Conservation (phyloP, 2,888 invertebrate species). For the Pasiphila rectangulata region DNA sequence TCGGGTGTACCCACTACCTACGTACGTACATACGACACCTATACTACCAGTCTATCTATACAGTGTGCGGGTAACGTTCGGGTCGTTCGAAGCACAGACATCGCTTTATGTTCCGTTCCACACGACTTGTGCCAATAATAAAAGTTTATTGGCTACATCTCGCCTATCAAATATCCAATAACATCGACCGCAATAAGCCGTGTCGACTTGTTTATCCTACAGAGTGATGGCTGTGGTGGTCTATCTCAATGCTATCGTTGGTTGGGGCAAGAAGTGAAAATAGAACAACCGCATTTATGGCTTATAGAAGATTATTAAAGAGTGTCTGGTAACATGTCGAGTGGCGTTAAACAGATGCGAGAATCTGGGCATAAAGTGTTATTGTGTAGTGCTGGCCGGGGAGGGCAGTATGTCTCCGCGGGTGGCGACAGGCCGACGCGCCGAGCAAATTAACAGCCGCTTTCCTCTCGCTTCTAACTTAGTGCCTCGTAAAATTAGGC, state of each 20-base stretch:
- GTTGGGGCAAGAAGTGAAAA: constrained; percentile 43
- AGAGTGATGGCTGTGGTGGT: constrained; percentile 45
- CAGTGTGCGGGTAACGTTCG: constrained; percentile 30
- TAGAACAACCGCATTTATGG: constrained; percentile 41
- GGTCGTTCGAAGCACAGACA: constrained; percentile 32
- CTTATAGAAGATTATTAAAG: constrained; percentile 42
- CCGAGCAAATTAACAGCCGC: constrained; percentile 76
- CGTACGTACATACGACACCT: constrained; percentile 20
- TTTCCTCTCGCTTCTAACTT: constrained; percentile 74
- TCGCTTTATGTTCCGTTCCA: constrained; percentile 49
- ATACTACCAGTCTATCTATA: constrained; percentile 29
- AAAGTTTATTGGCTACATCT: constrained; percentile 68
- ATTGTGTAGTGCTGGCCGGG: constrained; percentile 35
- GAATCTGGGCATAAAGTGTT: constrained; percentile 51
- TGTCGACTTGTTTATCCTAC: constrained; percentile 54
- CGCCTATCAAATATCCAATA: constrained; percentile 69
- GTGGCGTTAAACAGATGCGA: constrained; percentile 51
- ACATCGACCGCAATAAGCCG: constrained; percentile 57
- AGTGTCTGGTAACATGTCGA: constrained; percentile 39
- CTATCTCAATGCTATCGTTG: constrained; percentile 52
- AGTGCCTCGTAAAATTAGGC: constrained; percentile 79
- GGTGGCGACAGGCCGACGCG: constrained; percentile 73
- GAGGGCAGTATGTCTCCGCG: constrained; percentile 70
- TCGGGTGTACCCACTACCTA: constrained; percentile 23
- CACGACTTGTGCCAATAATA: constrained; percentile 64